Evolutionary conservation across 2,888 invertebrate genomes (phyloP).

Genomic region (Eristalinus aeneus): DNA sequence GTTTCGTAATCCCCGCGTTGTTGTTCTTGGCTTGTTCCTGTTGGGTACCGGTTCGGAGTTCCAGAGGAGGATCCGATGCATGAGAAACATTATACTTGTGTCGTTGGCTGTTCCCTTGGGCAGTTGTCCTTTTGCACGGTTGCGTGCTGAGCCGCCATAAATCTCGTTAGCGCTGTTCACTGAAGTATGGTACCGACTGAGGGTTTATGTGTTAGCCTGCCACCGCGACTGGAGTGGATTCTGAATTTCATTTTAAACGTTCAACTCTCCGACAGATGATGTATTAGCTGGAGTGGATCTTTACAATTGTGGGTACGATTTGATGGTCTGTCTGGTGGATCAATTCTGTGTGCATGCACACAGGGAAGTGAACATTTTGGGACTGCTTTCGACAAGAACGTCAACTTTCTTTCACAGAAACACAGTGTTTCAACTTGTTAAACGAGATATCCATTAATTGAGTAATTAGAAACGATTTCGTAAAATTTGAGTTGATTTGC

Average conservation of each 20-base stretch:
- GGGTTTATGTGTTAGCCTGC: not conserved
- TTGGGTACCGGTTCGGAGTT: not conserved
- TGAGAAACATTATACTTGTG: slow-evolving; percentile 36
- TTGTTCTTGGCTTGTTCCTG: not conserved
- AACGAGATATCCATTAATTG: too few relatives aligned
- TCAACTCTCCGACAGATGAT: not conserved
- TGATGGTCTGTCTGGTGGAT: too few relatives aligned
- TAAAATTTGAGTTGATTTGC: too few relatives aligned
- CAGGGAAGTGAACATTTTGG: too few relatives aligned
- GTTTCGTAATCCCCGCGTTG: slow-evolving; percentile 10
- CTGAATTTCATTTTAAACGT: not conserved
- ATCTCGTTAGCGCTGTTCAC: slow-evolving; percentile 31
- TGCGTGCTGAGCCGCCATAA: slow-evolving; percentile 58
- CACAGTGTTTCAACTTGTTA: too few relatives aligned
- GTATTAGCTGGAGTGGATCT: not conserved
- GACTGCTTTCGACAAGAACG: too few relatives aligned
- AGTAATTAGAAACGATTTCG: too few relatives aligned
- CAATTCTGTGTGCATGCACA: too few relatives aligned
- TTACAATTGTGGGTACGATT: not conserved
- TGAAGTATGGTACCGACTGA: slow-evolving; percentile 26
- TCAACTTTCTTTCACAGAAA: too few relatives aligned
- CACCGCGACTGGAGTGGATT: not conserved
- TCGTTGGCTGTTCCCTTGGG: slow-evolving; percentile 28
- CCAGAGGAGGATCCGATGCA: slow-evolving; percentile 20
- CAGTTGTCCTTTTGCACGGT: slow-evolving; percentile 39